Evolutionary conservation across 2,888 invertebrate genomes (phyloP).

Genomic region (Zhuqinia jingwanae): DNA sequence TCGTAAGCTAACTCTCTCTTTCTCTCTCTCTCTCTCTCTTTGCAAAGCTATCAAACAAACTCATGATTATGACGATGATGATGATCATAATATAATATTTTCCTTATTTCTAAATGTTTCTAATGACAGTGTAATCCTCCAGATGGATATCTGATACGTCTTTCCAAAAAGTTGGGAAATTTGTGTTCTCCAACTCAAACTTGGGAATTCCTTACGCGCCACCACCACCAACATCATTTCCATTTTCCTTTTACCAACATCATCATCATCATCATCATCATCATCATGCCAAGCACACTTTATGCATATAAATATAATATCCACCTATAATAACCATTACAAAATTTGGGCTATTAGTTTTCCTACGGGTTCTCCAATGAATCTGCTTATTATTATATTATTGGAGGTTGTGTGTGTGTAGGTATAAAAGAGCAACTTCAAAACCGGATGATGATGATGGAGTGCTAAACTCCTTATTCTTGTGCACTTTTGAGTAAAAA

Average conservation of each 20-base stretch:
- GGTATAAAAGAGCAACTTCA: not conserved
- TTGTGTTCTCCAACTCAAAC: not conserved
- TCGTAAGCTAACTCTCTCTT: slow-evolving; percentile 28
- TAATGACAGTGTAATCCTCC: slow-evolving; percentile 48
- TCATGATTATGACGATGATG: slow-evolving; percentile 1
- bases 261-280: slow-evolving; percentile 5
- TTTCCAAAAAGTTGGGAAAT: slow-evolving; percentile 23
- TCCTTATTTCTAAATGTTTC: slow-evolving; percentile 11
- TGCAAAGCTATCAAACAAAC: slow-evolving; percentile 22
- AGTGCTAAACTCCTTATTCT: slow-evolving; percentile 47
- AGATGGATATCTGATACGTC: slow-evolving; percentile 31
- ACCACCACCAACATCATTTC: not conserved
- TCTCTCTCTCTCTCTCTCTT: not conserved
- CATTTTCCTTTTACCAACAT: not conserved
- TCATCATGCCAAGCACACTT: no score
- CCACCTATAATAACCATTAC: no score
- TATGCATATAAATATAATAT: no score
- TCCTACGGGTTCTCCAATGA: no score
- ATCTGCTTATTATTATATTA: no score
- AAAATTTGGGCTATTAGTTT: no score
- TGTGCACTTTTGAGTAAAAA: slow-evolving; percentile 39
- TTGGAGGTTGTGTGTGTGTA: not conserved
- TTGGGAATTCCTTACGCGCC: slow-evolving; percentile 15
- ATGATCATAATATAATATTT: slow-evolving; percentile 22
- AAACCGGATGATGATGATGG: slow-evolving; percentile 44